Percentiles rank a stretch among this genome's conserved stretches.
Conservation (phyloP, 2,888 invertebrate genomes). For the Orthosia incerta region DNA sequence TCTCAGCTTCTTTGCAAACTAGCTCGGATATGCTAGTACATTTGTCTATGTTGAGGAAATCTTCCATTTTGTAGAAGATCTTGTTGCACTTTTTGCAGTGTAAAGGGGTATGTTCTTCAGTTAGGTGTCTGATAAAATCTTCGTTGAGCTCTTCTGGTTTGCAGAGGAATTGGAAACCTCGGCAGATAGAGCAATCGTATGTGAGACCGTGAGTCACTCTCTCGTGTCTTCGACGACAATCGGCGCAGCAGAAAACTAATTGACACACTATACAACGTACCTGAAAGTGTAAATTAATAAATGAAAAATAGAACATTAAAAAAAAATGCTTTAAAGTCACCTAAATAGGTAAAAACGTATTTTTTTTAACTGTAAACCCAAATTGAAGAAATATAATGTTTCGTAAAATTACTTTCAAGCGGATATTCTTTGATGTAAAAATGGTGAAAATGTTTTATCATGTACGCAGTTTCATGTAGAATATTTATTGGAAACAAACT, state of each 20-base stretch:
- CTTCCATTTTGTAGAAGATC: conserved; percentile 82
- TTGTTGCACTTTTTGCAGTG: conserved; percentile 84
- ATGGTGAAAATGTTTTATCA: background rate
- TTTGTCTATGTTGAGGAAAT: conserved; percentile 79
- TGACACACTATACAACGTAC: conserved; percentile 86
- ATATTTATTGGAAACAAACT: background rate
- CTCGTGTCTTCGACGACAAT: conserved; percentile 87
- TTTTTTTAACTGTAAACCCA: background rate
- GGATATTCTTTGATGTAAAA: background rate
- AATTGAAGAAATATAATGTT: background rate
- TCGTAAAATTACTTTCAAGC: background rate
- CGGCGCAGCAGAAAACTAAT: conserved; percentile 84
- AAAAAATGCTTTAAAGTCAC: background rate
- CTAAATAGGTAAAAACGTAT: background rate
- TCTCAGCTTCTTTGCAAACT: conserved; percentile 68
- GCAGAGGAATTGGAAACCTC: conserved; percentile 81
- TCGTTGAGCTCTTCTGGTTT: conserved; percentile 76
- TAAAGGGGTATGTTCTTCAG: conserved; percentile 81
- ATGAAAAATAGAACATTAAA: background rate
- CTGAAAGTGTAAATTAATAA: conserved; percentile 70
- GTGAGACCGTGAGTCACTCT: conserved; percentile 77
- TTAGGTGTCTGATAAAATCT: conserved; percentile 81
- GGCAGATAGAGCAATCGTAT: conserved; percentile 86
- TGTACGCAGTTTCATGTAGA: background rate
- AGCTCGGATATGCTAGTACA: conserved; percentile 85